Evolutionary conservation across 1,140 invertebrate genomes (phyloP), one percentile per base, ranked within the genome.

Genomic region (Hyles euphorbiae): DNA sequence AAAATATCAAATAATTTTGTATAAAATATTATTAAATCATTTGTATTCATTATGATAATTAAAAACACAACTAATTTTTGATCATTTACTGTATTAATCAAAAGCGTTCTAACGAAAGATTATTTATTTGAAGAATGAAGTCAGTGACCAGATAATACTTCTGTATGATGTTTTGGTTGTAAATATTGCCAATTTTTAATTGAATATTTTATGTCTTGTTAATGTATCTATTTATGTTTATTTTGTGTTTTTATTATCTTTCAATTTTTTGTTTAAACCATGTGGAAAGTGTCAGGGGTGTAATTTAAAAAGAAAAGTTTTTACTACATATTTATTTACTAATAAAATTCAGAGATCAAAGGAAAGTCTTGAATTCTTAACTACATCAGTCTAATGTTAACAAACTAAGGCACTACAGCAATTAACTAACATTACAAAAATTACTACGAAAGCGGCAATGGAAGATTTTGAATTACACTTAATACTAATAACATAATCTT

Each of bases 321-420:
- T 53, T 57, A 53, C 66, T 64, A 67, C 55, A 61, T 56, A 59
- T 62, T 56, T 63, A 63, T 75, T 73, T 72, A 70, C 83, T 81
- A 86, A 81, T 85, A 76, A 80, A 68, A 82, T 67, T 72, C 76
- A 71, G 86, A 88, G 86, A 88, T 88, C 86, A 88, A 88, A 83
- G 69, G 83, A 88, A 88, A 88, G 83, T 88, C 80, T 82, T 88
- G 70, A 69, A 68, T 78, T 65, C 75, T 83, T 85, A 85, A 74
- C 50, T 68, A 9, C 70, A 81, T 81, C 80, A 86, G 78, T 83
- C 81, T 67, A 67, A 58, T 45, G 58, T 53, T 64, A 55, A 12
- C 8, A 8, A 34, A 56, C n/a, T 48, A 56, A 34, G 22, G 36
- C 10, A 47, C 10, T 47, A 47, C 10, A 47, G 46, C 2, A 11